A percentile compares a stretch with the other conserved stretches of the same genome.
Evolutionary conservation across 1,140 invertebrate genomes (phyloP).

Genomic region (Drosophila sp.): DNA sequence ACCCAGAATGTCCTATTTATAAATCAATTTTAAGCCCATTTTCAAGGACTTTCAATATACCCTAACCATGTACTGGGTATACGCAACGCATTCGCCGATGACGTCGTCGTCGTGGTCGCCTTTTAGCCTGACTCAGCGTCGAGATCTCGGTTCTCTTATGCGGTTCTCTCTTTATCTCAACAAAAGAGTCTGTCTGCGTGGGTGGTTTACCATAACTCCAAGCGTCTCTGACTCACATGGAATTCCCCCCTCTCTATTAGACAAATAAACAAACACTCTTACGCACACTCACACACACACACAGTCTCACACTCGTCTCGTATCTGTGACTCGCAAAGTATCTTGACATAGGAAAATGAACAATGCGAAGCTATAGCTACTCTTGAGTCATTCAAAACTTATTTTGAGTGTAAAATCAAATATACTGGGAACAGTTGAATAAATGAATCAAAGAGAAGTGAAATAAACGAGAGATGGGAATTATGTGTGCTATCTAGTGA

Average conservation of each 20-base stretch:
- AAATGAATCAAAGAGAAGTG: background rate
- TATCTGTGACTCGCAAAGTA: background rate
- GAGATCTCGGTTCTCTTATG: background rate
- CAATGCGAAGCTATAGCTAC: background rate
- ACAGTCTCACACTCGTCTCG: background rate
- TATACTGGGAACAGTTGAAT: constrained; percentile 2
- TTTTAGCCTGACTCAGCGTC: constrained; percentile 1
- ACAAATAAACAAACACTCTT: background rate
- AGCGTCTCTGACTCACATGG: background rate
- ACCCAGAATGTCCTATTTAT: background rate
- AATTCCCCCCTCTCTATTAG: constrained; percentile 2
- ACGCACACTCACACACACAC: background rate
- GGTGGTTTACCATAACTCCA: constrained; percentile 6
- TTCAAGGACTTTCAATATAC: background rate
- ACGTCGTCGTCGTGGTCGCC: constrained; percentile 1
- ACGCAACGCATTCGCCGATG: background rate
- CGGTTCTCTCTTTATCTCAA: background rate
- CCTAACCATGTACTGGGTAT: background rate
- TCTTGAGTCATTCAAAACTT: constrained; percentile 2
- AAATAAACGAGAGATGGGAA: too few relatives aligned
- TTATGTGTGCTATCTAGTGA: too few relatives aligned
- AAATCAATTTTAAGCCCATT: background rate
- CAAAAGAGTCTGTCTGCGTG: constrained; percentile 6
- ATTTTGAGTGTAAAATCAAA: background rate
- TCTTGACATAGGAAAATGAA: background rate